Evolutionary conservation across 2,113 vertebrate species (phyloP), one percentile per base, ranked within the genome.

Genomic region (Trinectes maculatus): DNA sequence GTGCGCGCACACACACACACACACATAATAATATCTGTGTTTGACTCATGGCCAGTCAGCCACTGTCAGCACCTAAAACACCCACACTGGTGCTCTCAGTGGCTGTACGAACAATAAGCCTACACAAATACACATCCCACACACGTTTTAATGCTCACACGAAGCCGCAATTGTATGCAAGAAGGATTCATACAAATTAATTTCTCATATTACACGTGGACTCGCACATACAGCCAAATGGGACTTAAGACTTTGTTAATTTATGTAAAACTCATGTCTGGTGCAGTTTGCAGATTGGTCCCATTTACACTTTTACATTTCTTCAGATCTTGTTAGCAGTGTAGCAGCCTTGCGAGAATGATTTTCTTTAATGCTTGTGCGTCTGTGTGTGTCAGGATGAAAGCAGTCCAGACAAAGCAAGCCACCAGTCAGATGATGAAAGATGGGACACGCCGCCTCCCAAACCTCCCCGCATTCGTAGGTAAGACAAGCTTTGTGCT

Each of bases 401-500:
- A 84, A 93, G 93, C 64, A 96, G 92, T 77, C 91, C 93, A 33
- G 95, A 95, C 85, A 96, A 95, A 82, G 65, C 88, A 10, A 65
- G 91, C 64, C 92, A 87, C 46, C 93, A 92, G 21, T 90, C 92
- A 60, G 93, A 94, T 11, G 87, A 93, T 56, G 95, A 96, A 29
- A 92, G 93, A 79, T 95, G 93, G 89, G 98, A 98, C 90, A 94
- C 94, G 8, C 98, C 98, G 2, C 97, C 97, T 74, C 96, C 98
- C 33, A 99, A 99, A 85, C 98, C 97, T 55, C 98, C 98, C 36
- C 92, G 97, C 61, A 93, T 96, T 36, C 95, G 96, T 86, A 98
- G 95, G 98, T 98, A 83, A 85, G 61, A 55, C 36, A 0, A 1
- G 0, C 3, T 54, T 3, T 3, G 5, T 36, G 24, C 34, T 16